Conservation (phyloP, 2,888 invertebrate genomes). For the Drosophila limbata region DNA sequence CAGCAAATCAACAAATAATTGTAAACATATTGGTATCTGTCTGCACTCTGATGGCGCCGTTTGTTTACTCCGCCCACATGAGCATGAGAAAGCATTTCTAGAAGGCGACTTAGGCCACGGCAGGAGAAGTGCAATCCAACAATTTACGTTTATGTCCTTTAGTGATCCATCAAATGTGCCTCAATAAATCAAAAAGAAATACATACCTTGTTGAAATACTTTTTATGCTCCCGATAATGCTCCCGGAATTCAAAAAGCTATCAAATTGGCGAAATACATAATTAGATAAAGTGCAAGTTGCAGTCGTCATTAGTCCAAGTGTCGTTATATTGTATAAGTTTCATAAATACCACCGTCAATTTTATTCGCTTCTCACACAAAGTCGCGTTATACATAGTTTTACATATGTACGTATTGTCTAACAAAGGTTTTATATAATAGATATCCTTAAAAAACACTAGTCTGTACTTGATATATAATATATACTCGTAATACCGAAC, state of each 20-base stretch:
- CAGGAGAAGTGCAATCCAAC: conserved; percentile 31
- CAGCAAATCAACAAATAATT: conserved; percentile 73
- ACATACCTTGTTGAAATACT: conserved; percentile 37
- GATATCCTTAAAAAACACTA: conserved; percentile 45
- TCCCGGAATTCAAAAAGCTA: conserved; percentile 24
- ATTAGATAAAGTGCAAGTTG: conserved; percentile 17
- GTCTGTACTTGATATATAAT: conserved; percentile 47
- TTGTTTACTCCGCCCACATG: conserved; percentile 73
- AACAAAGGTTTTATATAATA: conserved; percentile 63
- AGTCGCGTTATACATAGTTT: conserved; percentile 65
- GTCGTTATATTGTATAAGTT: conserved; percentile 65
- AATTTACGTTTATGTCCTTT: conserved; percentile 52
- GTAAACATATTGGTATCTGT: conserved; percentile 74
- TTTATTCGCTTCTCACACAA: conserved; percentile 77
- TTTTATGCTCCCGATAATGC: conserved; percentile 31
- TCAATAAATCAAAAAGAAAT: conserved; percentile 59
- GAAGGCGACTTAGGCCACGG: conserved; percentile 42
- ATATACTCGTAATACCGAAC: conserved; percentile 37
- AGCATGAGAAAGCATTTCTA: conserved; percentile 74
- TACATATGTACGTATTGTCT: conserved; percentile 40
- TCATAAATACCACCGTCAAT: conserved; percentile 81
- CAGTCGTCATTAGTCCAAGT: conserved; percentile 54
- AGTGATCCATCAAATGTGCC: conserved; percentile 78
- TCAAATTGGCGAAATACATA: conserved; percentile 17
- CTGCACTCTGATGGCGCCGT: conserved; percentile 72